These are phyloP conservation scores for Archips crataeganus DNA, from an alignment of 2,888 invertebrate species.

Conservation along the genomic window DNA sequence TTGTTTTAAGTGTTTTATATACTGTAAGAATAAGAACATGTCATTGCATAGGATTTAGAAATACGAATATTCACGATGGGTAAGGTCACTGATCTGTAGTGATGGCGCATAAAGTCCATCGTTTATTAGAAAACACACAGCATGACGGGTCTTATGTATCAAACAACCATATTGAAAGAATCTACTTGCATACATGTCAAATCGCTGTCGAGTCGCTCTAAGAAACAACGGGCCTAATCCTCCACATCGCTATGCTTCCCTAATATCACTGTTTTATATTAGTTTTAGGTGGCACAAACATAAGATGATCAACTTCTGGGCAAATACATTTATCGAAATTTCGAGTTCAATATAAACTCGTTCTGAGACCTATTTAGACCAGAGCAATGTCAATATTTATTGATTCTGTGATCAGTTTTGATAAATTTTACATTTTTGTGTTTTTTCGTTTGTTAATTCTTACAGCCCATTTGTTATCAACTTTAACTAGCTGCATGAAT, in stretches of 20 bases:
- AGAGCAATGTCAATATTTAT: conserved; percentile 42
- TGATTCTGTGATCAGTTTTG: conserved; percentile 25
- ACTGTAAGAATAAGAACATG: not conserved
- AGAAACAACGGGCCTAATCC: conserved; percentile 15
- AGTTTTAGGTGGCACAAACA: conserved; percentile 78
- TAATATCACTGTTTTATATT: conserved; percentile 31
- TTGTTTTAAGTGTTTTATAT: not conserved
- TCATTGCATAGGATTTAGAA: not conserved
- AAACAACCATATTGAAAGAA: not conserved
- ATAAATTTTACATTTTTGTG: conserved; percentile 1
- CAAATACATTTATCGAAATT: conserved; percentile 56
- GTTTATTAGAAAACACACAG: not conserved
- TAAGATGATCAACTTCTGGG: conserved; percentile 83
- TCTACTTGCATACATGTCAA: not conserved
- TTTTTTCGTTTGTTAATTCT: not conserved
- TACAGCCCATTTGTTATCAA: conserved; percentile 7
- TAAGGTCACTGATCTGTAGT: not conserved
- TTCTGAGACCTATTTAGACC: conserved; percentile 32
- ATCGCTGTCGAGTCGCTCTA: not conserved
- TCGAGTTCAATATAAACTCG: conserved; percentile 28
- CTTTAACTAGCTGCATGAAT: not conserved
- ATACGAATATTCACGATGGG: not conserved
- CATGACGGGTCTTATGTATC: not conserved
- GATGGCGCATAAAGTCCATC: not conserved
- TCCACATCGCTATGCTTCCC: conserved; percentile 27